Conservation (phyloP, 2,797 vertebrate species). For the Echeneis naucrates region DNA sequence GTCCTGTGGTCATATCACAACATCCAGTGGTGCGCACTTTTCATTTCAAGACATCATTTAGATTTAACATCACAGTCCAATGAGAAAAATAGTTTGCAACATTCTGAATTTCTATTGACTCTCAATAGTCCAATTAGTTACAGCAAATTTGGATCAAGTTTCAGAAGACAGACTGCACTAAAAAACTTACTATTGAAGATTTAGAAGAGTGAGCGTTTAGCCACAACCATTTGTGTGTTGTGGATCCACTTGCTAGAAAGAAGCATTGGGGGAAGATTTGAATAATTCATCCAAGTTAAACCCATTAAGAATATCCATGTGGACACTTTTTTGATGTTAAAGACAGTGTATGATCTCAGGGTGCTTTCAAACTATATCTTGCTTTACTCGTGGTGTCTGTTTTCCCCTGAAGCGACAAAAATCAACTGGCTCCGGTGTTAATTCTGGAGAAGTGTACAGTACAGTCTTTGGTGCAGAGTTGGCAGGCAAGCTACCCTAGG, state of each 20-base stretch:
- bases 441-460: constrained; percentile 70
- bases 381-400: constrained; percentile 70
- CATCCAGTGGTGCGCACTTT: constrained; percentile 23
- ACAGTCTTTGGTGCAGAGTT: constrained; percentile 43
- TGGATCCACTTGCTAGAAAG: constrained; percentile 59
- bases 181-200: constrained; percentile 41
- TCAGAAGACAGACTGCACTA: constrained; percentile 20
- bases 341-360: constrained; percentile 81
- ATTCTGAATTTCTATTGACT: constrained; percentile 33
- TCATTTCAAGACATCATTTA: constrained; percentile 40
- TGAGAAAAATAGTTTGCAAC: constrained; percentile 36
- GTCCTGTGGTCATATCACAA: constrained; percentile 26
- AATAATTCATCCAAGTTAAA: constrained; percentile 83
- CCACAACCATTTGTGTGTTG: constrained; percentile 57
- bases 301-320: constrained; percentile 82
- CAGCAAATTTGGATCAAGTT: constrained; percentile 44
- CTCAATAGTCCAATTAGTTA: constrained; percentile 54
- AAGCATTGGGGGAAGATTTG: constrained; percentile 66
- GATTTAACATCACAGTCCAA: constrained; percentile 23
- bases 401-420: constrained; percentile 83
- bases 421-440: constrained; percentile 77
- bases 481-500: constrained; percentile 41
- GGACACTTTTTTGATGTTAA: constrained; percentile 82
- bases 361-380: constrained; percentile 75
- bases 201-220: constrained; percentile 51